A percentile compares a stretch with the other conserved stretches of the same genome.
Conservation (phyloP, 2,113 vertebrate species). For the Burhinus bistriatus region DNA sequence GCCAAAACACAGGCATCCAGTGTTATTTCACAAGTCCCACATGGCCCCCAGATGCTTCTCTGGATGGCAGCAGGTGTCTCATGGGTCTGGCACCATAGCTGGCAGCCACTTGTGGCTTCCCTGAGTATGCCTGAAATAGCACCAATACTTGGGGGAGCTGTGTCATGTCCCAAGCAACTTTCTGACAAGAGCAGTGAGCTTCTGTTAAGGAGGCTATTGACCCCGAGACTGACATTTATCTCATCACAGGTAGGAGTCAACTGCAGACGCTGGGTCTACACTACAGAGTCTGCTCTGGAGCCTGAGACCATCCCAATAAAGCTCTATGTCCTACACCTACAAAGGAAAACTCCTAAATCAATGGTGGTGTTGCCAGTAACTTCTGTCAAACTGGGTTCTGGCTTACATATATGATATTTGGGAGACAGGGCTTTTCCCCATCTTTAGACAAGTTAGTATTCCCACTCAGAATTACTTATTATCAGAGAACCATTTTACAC, state of each 20-base stretch:
- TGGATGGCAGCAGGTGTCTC: background rate
- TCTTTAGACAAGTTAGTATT: background rate
- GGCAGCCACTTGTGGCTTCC: background rate
- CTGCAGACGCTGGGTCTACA: accelerated
- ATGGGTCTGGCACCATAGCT: background rate
- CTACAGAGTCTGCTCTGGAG: background rate
- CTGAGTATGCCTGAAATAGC: background rate
- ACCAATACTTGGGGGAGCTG: background rate
- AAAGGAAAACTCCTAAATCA: background rate
- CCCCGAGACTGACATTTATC: background rate
- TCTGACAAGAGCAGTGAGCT: background rate
- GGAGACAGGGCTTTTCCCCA: background rate
- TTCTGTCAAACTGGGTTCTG: background rate
- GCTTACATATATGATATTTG: background rate
- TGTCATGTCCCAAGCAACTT: background rate
- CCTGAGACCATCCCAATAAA: background rate
- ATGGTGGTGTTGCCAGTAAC: background rate
- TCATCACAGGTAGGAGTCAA: background rate
- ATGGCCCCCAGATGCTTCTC: background rate
- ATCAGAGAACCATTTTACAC: constrained; percentile 32
- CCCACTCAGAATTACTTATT: constrained; percentile 26
- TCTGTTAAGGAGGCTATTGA: background rate
- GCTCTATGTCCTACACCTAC: background rate
- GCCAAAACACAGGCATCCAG: background rate
- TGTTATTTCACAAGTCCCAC: background rate